Evolutionary conservation across 2,797 vertebrate genomes (phyloP), one percentile per base, ranked within the genome.

Genomic region (Scomberomorus guttatus): DNA sequence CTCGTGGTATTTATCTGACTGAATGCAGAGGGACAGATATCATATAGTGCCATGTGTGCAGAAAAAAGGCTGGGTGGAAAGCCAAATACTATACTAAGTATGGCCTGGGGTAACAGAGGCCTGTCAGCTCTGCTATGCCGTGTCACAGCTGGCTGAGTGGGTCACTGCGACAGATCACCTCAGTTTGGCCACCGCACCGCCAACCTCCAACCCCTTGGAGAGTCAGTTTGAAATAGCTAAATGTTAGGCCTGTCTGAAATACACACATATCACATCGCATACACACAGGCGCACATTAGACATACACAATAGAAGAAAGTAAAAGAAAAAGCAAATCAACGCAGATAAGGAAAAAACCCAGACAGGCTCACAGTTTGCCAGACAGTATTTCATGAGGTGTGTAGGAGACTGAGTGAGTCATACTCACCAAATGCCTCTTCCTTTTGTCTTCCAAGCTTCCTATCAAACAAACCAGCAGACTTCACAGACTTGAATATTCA

Each of bases 21-120:
- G 81, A 90, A 96, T 95, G 78, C 85, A 88, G 84, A 94, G 71
- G 78, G 94, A 95, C 94, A 93, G 89, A 90, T 92, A 94, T 95
- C 94, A 93, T 94, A 94, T 80, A 92, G 91, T 83, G 83, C 67
- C 51, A 83, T 75, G 84, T 89, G 89, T 71, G 82, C 70, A 83
- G 87, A 82, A 90, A 91, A 83, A 83, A 76, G 82, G 75, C 83
- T 58, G 85, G 81, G 79, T 82, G 77, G 90, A 90, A 92, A 93
- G 86, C 90, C 92, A 94, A 94, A 95, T 92, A 92, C 83, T 91
- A 95, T 92, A 92, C 83, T 91, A 93, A 92, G 87, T 89, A 87
- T 87, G 78, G 91, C 94, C 91, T 42, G 79, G 60, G 91, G 94
- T 90, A 86, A 81, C 15, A 44, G 79, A 79, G 83, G 92, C 89